phyloP scores from a whole-genome alignment of 2,113 vertebrate species.

The Saiga tatarica region DNA sequence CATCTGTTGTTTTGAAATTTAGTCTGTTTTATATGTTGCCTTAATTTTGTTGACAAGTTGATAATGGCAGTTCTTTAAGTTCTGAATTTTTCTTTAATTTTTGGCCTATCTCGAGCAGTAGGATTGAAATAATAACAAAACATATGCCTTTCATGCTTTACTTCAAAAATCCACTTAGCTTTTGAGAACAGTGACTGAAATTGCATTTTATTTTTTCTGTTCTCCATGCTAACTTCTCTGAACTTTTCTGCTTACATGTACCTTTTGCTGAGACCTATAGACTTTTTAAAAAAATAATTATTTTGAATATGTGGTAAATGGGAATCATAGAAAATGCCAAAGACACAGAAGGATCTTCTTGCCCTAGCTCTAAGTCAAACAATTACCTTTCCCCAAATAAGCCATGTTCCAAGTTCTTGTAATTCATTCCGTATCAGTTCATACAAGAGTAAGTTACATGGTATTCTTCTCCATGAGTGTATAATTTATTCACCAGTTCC shows the following conservation, averaged over 20 bases:
- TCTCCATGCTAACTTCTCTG: not conserved
- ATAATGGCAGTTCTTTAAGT: not conserved
- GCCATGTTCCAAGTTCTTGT: not conserved
- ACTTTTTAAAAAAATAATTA: not conserved
- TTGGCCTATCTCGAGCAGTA: not conserved
- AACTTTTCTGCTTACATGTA: not conserved
- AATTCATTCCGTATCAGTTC: not conserved
- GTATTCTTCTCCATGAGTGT: not conserved
- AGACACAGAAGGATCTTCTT: not conserved
- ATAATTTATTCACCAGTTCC: conserved; percentile 5
- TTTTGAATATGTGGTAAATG: not conserved
- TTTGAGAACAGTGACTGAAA: conserved; percentile 6
- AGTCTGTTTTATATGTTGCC: not conserved
- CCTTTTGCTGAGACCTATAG: not conserved
- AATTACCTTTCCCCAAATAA: not conserved
- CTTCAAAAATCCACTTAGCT: not conserved
- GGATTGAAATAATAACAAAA: conserved; percentile 30
- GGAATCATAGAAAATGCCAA: not conserved
- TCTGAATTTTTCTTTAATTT: not conserved
- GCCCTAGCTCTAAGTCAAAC: not conserved
- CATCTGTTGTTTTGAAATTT: conserved; percentile 13
- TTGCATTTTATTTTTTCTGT: conserved; percentile 30
- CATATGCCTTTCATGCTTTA: not conserved
- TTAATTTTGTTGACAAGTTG: conserved; percentile 25
- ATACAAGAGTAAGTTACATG: not conserved